Evolutionary conservation across 2,797 vertebrate genomes (phyloP), one percentile per base, ranked within the genome.

Genomic region (Pangasius krempfi): DNA sequence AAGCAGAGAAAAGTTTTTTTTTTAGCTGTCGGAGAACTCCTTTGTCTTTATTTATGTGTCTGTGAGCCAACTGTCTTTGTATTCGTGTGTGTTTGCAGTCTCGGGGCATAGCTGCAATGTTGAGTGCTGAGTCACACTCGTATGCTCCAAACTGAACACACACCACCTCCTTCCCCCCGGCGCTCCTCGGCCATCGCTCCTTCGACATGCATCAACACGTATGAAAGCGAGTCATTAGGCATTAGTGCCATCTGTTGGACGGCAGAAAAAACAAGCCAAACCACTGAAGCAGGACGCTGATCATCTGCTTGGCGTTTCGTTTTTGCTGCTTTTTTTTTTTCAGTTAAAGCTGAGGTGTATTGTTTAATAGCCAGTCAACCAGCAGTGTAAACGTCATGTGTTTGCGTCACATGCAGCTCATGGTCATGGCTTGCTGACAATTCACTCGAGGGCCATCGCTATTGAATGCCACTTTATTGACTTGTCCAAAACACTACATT

Each of bases 161-260:
- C 75, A 30, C 47, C 27, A 44, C 27, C 27, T 22, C 68, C 52
- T 6, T 33, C 52, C 44, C 40, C 75, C 16, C n/a, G 25, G 27
- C 1, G 27, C 44, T 68, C 70, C 54, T 75, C 66, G 33, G 25
- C 60, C 47, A 47, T 37, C 44, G 27, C 79, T 82, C 33, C 86
- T 47, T 33, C 27, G 47, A 82, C 80, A 73, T 73, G 87, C 79
- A 58, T 40, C 22, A 9, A 85, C 86, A 89, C n/a, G 79, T 86
- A 50, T 72, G 52, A 52, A 75, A 88, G 70, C 27, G 20, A 40
- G 93, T 91, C 84, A 84, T 70, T 95, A 94, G 95, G 93, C 94
- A 94, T 96, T 93, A 96, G 94, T 96, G 96, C 96, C 96, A 96
- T 95, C 96, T 96, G 94, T 94, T 96, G 96, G 95, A 88, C 90